Evolutionary conservation across 2,888 invertebrate genomes (phyloP).

Genomic region (Saturnia pavonia): DNA sequence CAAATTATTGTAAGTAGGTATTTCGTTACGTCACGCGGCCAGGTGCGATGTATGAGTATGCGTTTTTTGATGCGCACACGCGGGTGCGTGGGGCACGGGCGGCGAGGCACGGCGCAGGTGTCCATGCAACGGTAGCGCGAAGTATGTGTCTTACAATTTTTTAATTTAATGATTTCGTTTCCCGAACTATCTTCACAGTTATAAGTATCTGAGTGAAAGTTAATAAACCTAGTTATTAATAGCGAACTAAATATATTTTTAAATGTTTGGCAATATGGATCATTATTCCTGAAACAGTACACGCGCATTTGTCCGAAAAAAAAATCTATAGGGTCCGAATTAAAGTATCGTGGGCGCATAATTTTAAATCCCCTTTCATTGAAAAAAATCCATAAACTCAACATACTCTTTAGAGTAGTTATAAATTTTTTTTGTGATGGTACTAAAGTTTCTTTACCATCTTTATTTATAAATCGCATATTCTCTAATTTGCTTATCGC

Average conservation of each 20-base stretch:
- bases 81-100: no score
- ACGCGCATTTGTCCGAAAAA: conserved; percentile 16
- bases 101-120: no score
- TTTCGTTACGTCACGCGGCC: no score
- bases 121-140: no score
- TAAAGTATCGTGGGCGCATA: background rate
- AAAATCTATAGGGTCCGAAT: background rate
- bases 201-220: conserved; percentile 26
- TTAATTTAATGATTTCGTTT: background rate
- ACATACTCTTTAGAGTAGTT: background rate
- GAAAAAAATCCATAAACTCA: background rate
- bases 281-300: conserved; percentile 37
- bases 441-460: no score
- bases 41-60: no score
- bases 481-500: background rate
- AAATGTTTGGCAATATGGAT: conserved; percentile 34
- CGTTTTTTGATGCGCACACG: no score
- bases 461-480: no score
- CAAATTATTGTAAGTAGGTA: no score
- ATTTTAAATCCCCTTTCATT: background rate
- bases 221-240: conserved; percentile 20
- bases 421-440: no score
- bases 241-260: conserved; percentile 31
- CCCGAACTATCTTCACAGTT: background rate
- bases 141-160: no score